A percentile compares a stretch with the other conserved stretches of the same genome.
phyloP scores from a whole-genome alignment of 2,888 invertebrate species.

The Zygothrica quintamaculata region DNA sequence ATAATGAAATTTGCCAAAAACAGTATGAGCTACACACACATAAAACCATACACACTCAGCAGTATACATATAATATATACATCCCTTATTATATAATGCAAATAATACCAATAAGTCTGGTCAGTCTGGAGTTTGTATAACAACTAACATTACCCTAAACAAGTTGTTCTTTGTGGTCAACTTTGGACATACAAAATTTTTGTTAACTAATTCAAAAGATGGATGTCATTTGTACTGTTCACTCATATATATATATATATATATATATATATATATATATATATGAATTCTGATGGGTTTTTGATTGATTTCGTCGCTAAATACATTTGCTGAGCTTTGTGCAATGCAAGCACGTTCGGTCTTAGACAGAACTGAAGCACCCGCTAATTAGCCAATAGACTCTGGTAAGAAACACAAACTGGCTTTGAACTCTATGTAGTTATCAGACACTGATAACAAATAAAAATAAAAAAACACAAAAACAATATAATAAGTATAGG shows the following conservation, averaged over 20 bases:
- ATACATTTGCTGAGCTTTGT: slow-evolving; percentile 31
- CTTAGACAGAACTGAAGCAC: slow-evolving; percentile 23
- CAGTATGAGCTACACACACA: too few relatives aligned
- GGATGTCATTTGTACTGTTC: slow-evolving; percentile 22
- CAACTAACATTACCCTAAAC: slow-evolving; percentile 57
- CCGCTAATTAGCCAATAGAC: slow-evolving; percentile 46
- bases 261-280: slow-evolving; percentile 2
- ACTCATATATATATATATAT: slow-evolving; percentile 1
- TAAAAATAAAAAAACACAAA: slow-evolving; percentile 8
- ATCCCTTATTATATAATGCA: neutral
- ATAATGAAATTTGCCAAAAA: too few relatives aligned
- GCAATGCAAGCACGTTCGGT: slow-evolving; percentile 11
- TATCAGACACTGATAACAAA: slow-evolving; percentile 35
- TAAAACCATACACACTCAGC: too few relatives aligned
- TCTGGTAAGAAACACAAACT: slow-evolving; percentile 7
- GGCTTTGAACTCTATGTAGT: slow-evolving; percentile 10
- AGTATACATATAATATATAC: neutral
- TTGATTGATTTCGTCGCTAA: slow-evolving; percentile 62
- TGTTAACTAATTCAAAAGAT: slow-evolving; percentile 17
- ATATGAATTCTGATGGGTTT: slow-evolving; percentile 59
- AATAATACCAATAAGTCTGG: slow-evolving; percentile 31
- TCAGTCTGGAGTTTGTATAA: slow-evolving; percentile 49
- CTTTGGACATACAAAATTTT: slow-evolving; percentile 1
- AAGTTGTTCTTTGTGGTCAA: slow-evolving; percentile 20
- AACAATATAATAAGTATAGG: too few relatives aligned